phyloP scores from a whole-genome alignment of 2,888 invertebrate genomes.

The Habrosyne pyritoides region DNA sequence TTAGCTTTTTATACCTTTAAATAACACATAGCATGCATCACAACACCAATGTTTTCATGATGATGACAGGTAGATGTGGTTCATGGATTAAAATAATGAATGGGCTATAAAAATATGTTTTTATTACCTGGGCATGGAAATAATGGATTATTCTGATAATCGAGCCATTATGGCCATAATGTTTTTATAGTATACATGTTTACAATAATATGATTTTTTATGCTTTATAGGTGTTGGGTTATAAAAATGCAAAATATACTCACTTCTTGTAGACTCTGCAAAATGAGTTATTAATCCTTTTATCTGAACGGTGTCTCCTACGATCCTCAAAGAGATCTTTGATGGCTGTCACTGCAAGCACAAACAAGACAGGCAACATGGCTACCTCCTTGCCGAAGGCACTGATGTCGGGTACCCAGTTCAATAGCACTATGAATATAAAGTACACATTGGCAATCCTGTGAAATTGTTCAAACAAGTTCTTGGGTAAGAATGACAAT shows the following conservation, averaged over 20 bases:
- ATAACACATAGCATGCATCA: no score
- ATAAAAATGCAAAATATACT: constrained; percentile 41
- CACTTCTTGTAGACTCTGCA: constrained; percentile 96
- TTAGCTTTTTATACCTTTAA: no score
- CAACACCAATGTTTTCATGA: no score
- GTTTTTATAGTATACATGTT: no score
- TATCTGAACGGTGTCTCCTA: constrained; percentile 94
- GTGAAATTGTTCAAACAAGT: constrained; percentile 98
- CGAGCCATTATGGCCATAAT: no score
- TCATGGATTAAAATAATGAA: no score
- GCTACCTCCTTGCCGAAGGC: constrained; percentile 98
- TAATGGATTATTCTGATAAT: no score
- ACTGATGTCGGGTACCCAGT: constrained; percentile 97
- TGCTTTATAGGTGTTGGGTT: no score
- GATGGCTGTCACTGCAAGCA: constrained; percentile 95
- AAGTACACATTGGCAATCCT: constrained; percentile 99
- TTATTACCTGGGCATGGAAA: no score
- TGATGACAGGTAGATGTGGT: no score
- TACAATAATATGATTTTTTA: no score
- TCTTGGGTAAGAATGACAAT: constrained; percentile 97
- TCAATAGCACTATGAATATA: constrained; percentile 96
- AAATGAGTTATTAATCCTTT: constrained; percentile 95
- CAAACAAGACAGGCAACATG: constrained; percentile 97
- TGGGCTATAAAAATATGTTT: no score
- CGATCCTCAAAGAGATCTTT: constrained; percentile 98